Percentiles rank a stretch among this genome's conserved stretches.
phyloP scores from a whole-genome alignment of 1,140 invertebrate species.

The Eciton burchellii region DNA sequence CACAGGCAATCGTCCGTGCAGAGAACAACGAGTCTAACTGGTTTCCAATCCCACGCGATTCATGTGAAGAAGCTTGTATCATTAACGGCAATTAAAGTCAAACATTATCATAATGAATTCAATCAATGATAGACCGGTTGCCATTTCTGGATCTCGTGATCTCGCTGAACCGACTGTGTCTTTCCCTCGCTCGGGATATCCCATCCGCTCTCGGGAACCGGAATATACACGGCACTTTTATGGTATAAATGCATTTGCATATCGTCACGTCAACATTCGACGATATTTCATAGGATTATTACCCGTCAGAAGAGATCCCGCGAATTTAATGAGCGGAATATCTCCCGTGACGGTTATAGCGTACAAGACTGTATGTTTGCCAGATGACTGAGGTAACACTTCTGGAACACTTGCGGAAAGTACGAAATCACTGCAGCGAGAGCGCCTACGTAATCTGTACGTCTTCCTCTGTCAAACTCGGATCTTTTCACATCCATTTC shows the following conservation, averaged over 20 bases:
- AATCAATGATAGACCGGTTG: background rate
- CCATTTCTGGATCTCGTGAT: background rate
- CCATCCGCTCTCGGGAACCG: background rate
- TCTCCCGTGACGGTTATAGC: background rate
- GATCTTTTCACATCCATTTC: conserved; percentile 36
- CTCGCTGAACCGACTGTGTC: background rate
- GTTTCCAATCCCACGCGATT: conserved; percentile 16
- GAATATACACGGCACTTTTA: background rate
- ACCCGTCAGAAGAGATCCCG: background rate
- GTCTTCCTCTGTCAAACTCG: conserved; percentile 22
- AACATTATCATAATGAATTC: background rate
- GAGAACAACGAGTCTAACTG: conserved; percentile 20
- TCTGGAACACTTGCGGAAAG: conserved; percentile 5
- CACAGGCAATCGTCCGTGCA: background rate
- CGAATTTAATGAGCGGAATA: conserved; percentile 2
- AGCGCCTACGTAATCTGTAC: conserved; percentile 35
- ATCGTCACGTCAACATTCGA: background rate
- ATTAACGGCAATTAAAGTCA: background rate
- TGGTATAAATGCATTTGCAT: conserved; percentile 28
- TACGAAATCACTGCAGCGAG: conserved; percentile 30
- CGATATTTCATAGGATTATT: conserved; percentile 11
- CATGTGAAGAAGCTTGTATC: conserved; percentile 7
- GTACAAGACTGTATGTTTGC: background rate
- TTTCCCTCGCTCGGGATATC: background rate
- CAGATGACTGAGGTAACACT: conserved; percentile 3